Conservation (phyloP, 2,888 invertebrate species). For the Amphiduros pacificus region DNA sequence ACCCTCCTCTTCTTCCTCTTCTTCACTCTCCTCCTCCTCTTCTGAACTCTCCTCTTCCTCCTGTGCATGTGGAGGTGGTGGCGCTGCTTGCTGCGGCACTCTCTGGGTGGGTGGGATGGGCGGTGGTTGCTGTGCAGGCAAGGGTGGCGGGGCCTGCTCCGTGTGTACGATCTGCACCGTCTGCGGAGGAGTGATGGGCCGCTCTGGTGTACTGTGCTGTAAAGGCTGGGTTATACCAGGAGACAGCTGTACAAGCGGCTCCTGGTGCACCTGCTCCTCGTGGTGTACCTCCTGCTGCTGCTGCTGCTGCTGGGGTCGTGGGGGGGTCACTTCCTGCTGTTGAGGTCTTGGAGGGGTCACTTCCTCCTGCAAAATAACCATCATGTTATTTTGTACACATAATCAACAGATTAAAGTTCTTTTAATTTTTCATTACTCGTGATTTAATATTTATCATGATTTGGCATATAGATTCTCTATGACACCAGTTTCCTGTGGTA, state of each 20-base stretch:
- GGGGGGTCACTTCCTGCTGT: neutral
- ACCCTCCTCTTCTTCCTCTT: conserved; percentile 36
- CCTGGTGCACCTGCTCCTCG: neutral
- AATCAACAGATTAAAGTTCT: no score
- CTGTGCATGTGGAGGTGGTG: neutral
- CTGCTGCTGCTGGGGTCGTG: neutral
- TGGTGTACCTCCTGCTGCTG: neutral
- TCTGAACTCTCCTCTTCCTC: conserved; percentile 17
- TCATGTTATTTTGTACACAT: no score
- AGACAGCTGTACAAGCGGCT: no score
- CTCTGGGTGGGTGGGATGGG: neutral
- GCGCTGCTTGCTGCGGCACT: conserved; percentile 1
- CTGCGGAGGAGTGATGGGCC: neutral
- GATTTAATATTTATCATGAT: no score
- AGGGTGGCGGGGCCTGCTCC: neutral
- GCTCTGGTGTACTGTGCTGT: neutral
- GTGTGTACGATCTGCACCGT: neutral
- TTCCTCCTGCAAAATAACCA: no score
- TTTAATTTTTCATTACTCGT: no score
- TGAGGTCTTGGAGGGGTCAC: no score
- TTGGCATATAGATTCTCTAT: no score
- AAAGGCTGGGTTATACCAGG: neutral
- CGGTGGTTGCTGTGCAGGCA: neutral
- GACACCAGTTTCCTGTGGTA: no score
- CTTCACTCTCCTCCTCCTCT: conserved; percentile 27